phyloP scores from a whole-genome alignment of 2,113 vertebrate species.

The Budorcas taxicolor region DNA sequence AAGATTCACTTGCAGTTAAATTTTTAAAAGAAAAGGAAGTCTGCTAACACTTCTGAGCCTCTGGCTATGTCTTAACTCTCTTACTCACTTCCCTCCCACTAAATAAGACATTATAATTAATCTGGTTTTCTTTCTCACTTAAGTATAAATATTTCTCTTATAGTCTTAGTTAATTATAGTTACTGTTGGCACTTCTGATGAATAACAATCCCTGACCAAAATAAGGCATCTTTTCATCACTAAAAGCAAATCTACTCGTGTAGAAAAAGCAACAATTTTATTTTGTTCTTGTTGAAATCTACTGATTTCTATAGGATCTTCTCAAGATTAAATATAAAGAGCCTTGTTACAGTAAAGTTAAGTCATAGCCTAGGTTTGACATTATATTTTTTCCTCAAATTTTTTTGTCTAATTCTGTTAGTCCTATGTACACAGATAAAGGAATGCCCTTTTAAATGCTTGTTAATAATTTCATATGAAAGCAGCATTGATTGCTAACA shows the following conservation, averaged over 20 bases:
- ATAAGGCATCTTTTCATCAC: neutral
- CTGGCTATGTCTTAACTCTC: neutral
- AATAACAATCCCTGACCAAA: neutral
- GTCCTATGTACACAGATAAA: slow-evolving; percentile 10
- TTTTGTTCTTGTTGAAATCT: neutral
- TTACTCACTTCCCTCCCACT: neutral
- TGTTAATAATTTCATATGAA: slow-evolving; percentile 44
- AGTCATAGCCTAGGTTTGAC: neutral
- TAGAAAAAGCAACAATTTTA: neutral
- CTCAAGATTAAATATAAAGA: neutral
- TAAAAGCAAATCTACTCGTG: neutral
- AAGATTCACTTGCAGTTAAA: neutral
- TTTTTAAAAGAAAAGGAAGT: neutral
- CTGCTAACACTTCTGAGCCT: neutral
- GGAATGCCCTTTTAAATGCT: slow-evolving; percentile 42
- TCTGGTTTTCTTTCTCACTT: slow-evolving; percentile 26
- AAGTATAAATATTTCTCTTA: slow-evolving; percentile 35
- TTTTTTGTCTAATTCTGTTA: neutral
- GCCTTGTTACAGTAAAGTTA: neutral
- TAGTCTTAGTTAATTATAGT: slow-evolving; percentile 42
- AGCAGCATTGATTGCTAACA: neutral
- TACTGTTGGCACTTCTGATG: neutral
- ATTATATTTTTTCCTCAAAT: neutral
- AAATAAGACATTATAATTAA: slow-evolving; percentile 33
- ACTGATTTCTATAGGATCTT: neutral